Evolutionary conservation across 2,797 vertebrate genomes (phyloP).

Genomic region (Sebastes itinus): DNA sequence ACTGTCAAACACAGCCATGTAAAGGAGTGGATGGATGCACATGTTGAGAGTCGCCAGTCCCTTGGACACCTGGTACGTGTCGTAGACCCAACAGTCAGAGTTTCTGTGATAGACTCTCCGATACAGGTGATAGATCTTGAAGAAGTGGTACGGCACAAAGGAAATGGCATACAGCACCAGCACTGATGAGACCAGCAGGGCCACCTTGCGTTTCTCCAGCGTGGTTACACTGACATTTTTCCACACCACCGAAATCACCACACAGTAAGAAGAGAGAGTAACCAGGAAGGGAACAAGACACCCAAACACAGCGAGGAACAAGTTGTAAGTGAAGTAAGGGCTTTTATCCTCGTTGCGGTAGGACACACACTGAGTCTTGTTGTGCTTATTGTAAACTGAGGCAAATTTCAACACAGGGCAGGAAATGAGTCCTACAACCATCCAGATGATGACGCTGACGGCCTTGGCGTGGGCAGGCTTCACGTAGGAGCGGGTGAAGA

Average conservation of each 20-base stretch:
- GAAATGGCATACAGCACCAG: conserved; percentile 82
- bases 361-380: too few relatives aligned
- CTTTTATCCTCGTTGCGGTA: too few relatives aligned
- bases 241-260: conserved; percentile 74
- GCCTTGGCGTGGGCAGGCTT: conserved; percentile 72
- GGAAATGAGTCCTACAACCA: conserved; percentile 68
- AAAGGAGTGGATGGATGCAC: conserved; percentile 89
- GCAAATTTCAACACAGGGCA: conserved; percentile 80
- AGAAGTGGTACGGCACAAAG: conserved; percentile 84
- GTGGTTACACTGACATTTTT: conserved; percentile 72
- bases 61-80: conserved; percentile 80
- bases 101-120: fast-evolving
- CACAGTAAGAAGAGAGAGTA: conserved; percentile 79
- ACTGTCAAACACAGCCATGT: conserved; percentile 83
- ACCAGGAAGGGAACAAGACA: conserved; percentile 85
- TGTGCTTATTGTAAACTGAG: fast-evolving
- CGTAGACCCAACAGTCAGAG: not conserved
- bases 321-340: conserved; percentile 70
- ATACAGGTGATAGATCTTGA: conserved; percentile 64
- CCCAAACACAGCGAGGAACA: conserved; percentile 74
- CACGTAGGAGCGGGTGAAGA: conserved; percentile 76
- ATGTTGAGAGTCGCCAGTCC: conserved; percentile 84
- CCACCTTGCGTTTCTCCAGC: conserved; percentile 81
- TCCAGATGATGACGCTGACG: conserved; percentile 74
- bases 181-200: conserved; percentile 72